Conservation (phyloP, 2,797 vertebrate species). For the Oophaga sylvatica region DNA sequence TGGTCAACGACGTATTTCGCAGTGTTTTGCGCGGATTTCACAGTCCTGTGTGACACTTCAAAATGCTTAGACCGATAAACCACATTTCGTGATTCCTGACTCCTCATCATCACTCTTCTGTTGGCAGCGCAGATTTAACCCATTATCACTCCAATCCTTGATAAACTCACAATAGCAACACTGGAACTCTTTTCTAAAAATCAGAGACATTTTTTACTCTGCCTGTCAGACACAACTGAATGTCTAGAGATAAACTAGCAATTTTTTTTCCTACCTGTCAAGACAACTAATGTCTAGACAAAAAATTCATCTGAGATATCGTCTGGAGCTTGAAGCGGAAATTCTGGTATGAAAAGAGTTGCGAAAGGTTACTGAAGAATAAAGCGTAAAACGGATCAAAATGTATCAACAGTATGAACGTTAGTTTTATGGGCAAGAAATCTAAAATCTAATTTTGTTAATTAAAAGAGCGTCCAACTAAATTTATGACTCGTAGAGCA, state of each 20-base stretch:
- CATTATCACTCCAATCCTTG: too few relatives aligned
- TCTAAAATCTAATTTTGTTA: neutral
- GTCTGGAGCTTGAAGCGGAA: neutral
- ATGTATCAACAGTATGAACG: neutral
- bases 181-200: neutral
- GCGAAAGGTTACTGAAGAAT: neutral
- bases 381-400: neutral
- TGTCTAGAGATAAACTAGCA: too few relatives aligned
- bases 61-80: too few relatives aligned
- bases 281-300: neutral
- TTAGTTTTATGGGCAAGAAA: neutral
- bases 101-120: neutral
- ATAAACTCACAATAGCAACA: neutral
- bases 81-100: too few relatives aligned
- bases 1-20: too few relatives aligned
- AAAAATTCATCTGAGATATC: neutral
- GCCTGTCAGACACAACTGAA: too few relatives aligned
- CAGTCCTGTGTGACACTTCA: too few relatives aligned
- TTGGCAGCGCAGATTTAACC: neutral
- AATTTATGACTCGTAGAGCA: neutral
- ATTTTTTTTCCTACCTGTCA: neutral
- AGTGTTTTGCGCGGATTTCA: too few relatives aligned
- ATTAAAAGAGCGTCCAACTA: neutral
- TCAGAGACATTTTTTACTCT: neutral
- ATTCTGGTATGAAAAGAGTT: constrained; percentile 1